Evolutionary conservation across 2,888 invertebrate genomes (phyloP), one percentile per base, ranked within the genome.

Genomic region (Bruchidius siliquastri): DNA sequence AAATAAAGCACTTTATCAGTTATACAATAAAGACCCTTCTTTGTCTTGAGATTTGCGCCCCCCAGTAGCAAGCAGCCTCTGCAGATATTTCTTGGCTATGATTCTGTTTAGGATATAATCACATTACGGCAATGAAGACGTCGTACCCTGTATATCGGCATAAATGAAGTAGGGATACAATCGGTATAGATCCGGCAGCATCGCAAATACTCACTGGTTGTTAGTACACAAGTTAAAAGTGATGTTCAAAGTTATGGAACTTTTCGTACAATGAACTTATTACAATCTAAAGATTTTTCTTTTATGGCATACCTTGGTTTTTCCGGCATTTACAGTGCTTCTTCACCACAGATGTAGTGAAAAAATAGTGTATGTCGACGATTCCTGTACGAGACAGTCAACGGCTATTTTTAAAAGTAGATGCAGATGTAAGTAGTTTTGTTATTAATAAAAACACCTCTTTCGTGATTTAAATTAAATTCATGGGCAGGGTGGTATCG

Each of bases 171-270:
- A 18, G 8, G 18, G 49, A 18, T 49, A 49, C 3, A 49, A 4
- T 13, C 1, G 10, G 13, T 13, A 13, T 13, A 8, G 49, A 49
- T 49, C 49, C 13, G 49, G 18, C 49, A 49, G 13, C 49, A 49
- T 18, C 49, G 49, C 49, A 8, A 78, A 77, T 78, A 77, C 76
- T 77, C 78, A 76, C 77, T 80, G 76, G 78, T 76, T 78, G 78
- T 80, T 80, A 80, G 81, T 81, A 78, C 76, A 80, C 78, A 80
- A 81, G 80, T 78, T 79, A 77, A 79, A 80, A 79, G 74, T 80
- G 79, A 74, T 74, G 80, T 76, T 79, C 76, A 74, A 77, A 79
- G 79, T 79, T 77, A 79, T 78, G 74, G 70, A 72, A 75, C 71
- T 78, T 76, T 78, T 77, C 76, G 80, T 80, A 79, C 80, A 78